These are phyloP conservation scores for Scyliorhinus canicula DNA, from an alignment of 2,797 vertebrate species.

Conservation along the genomic window DNA sequence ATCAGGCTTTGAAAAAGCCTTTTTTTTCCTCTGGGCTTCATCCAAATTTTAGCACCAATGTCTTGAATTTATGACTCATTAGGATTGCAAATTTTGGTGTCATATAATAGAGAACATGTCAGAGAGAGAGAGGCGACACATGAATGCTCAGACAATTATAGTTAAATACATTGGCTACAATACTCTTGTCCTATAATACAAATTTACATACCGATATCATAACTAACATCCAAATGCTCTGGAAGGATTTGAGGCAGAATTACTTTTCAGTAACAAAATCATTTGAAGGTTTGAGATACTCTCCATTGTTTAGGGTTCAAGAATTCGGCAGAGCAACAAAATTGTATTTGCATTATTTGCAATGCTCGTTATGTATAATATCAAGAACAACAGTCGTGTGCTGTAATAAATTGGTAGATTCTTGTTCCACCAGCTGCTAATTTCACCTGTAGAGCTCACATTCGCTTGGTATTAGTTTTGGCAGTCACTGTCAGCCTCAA, in stretches of 20 bases:
- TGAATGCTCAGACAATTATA: background rate
- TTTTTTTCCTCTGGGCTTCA: background rate
- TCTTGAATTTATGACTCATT: background rate
- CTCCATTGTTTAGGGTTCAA: background rate
- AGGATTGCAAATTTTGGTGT: background rate
- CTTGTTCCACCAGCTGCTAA: background rate
- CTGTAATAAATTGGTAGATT: background rate
- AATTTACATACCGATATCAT: background rate
- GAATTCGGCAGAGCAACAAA: background rate
- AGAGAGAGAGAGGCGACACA: background rate
- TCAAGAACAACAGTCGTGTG: no score
- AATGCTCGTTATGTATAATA: background rate
- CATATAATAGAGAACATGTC: background rate
- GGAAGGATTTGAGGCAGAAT: background rate
- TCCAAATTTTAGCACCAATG: background rate
- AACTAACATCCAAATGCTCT: no score
- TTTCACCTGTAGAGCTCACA: background rate
- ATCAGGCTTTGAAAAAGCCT: background rate
- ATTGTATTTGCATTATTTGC: background rate
- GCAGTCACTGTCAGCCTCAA: background rate
- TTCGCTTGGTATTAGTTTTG: background rate
- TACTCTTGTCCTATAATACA: background rate
- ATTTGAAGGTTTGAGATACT: slow-evolving; percentile 7
- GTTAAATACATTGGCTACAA: background rate
- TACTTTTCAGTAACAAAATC: background rate